Conservation (phyloP, 2,113 vertebrate genomes). For the Indicator maculatus region DNA sequence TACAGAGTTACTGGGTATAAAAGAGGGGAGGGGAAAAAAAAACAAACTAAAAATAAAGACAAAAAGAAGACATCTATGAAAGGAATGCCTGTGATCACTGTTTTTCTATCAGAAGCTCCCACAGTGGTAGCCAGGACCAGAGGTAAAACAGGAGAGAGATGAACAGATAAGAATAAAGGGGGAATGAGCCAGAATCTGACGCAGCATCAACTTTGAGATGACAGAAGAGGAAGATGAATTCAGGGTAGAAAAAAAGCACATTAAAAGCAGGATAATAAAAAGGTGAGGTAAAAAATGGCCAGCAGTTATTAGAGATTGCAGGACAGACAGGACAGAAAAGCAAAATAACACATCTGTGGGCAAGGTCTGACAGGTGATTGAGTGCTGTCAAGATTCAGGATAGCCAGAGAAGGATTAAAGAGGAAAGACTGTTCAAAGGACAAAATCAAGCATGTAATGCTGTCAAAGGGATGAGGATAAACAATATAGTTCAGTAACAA, state of each 20-base stretch:
- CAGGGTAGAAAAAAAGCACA: background rate
- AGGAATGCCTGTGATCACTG: background rate
- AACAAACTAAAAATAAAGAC: too few species aligned
- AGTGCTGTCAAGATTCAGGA: background rate
- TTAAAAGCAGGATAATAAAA: background rate
- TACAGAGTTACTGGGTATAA: background rate
- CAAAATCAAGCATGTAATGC: background rate
- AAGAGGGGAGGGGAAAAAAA: too few species aligned
- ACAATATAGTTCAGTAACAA: fast-evolving
- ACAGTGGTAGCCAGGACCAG: background rate
- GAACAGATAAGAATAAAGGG: background rate
- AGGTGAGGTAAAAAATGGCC: background rate
- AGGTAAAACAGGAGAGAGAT: background rate
- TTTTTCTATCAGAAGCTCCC: background rate
- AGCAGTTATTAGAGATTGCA: background rate
- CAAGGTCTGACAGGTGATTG: background rate
- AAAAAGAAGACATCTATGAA: background rate
- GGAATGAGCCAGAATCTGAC: background rate
- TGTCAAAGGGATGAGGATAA: background rate
- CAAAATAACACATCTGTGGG: background rate
- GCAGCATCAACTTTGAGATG: background rate
- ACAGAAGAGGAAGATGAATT: background rate
- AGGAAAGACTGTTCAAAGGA: background rate
- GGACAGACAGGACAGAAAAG: background rate
- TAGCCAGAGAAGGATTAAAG: background rate